phyloP scores from a whole-genome alignment of 2,113 vertebrate genomes.

The Lepus timidus region DNA sequence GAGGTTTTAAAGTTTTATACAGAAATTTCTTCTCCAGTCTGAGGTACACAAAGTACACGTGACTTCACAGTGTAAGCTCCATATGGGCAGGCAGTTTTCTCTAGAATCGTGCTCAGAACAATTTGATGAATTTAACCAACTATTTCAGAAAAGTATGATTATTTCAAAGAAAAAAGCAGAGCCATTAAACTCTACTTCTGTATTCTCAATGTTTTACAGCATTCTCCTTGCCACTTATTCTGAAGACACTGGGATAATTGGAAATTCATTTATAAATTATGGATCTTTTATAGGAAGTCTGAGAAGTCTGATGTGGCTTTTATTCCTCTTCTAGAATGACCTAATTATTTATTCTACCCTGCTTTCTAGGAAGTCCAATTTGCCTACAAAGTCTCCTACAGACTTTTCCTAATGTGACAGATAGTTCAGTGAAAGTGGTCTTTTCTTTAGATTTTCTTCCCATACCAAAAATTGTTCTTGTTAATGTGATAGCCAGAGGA shows the following conservation, averaged over 20 bases:
- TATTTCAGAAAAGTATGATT: conserved; percentile 33
- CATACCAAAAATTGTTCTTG: conserved; percentile 16
- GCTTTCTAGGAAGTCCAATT: conserved; percentile 57
- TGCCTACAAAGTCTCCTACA: conserved; percentile 60
- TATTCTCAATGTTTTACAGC: conserved; percentile 51
- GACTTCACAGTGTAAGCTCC: background rate
- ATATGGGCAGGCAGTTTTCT: conserved; percentile 17
- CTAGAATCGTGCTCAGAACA: conserved; percentile 34
- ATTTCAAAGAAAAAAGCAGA: conserved; percentile 60
- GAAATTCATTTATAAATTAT: conserved; percentile 61
- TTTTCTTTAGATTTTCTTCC: conserved; percentile 54
- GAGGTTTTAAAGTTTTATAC: conserved; percentile 41
- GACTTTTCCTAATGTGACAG: conserved; percentile 53
- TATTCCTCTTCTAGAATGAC: conserved; percentile 48
- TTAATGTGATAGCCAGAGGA: conserved; percentile 52
- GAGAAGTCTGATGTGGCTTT: conserved; percentile 36
- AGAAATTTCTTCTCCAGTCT: conserved; percentile 24
- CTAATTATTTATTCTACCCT: conserved; percentile 47
- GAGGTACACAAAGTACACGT: background rate
- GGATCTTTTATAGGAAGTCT: conserved; percentile 51
- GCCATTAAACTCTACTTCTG: background rate
- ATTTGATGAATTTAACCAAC: conserved; percentile 35
- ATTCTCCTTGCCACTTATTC: conserved; percentile 51
- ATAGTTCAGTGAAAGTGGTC: conserved; percentile 59
- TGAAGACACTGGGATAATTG: conserved; percentile 57